phyloP scores from a whole-genome alignment of 1,140 invertebrate genomes.

The Drosophila ananassae region DNA sequence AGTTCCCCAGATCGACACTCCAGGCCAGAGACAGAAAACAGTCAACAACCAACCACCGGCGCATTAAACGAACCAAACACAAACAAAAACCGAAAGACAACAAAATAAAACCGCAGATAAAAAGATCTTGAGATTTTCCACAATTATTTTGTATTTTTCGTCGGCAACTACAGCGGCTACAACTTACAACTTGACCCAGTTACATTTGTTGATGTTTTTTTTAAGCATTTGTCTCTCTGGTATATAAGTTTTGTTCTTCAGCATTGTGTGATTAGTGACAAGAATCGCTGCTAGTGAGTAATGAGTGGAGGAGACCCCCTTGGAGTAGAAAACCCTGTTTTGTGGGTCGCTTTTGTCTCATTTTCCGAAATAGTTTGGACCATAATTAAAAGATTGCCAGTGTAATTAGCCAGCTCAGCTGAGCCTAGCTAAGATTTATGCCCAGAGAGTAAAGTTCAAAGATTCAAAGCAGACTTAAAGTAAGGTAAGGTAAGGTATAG shows the following conservation, averaged over 20 bases:
- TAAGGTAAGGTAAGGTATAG: conserved; percentile 2
- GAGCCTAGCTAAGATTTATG: conserved; percentile 48
- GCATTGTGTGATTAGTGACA: conserved; percentile 74
- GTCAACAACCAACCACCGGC: conserved; percentile 38
- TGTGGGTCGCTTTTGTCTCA: conserved; percentile 56
- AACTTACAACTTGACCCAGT: conserved; percentile 69
- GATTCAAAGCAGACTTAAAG: conserved; percentile 11
- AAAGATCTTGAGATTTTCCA: conserved; percentile 74
- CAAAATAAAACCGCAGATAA: conserved; percentile 75
- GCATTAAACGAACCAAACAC: conserved; percentile 45
- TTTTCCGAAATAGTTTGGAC: conserved; percentile 57
- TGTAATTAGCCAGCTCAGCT: conserved; percentile 59
- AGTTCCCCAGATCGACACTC: conserved; percentile 38
- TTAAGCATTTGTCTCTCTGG: conserved; percentile 34
- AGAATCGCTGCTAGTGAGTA: conserved; percentile 71
- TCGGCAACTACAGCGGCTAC: conserved; percentile 11
- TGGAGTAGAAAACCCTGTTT: conserved; percentile 36
- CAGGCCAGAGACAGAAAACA: conserved; percentile 5
- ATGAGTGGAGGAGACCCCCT: conserved; percentile 12
- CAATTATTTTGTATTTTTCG: conserved; percentile 66
- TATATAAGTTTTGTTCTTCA: conserved; percentile 61
- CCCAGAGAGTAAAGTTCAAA: conserved; percentile 43
- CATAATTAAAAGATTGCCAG: conserved; percentile 73
- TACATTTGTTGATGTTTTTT: conserved; percentile 72
- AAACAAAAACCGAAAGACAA: conserved; percentile 48